phyloP scores from a whole-genome alignment of 2,113 vertebrate species.

The Colossoma macropomum region DNA sequence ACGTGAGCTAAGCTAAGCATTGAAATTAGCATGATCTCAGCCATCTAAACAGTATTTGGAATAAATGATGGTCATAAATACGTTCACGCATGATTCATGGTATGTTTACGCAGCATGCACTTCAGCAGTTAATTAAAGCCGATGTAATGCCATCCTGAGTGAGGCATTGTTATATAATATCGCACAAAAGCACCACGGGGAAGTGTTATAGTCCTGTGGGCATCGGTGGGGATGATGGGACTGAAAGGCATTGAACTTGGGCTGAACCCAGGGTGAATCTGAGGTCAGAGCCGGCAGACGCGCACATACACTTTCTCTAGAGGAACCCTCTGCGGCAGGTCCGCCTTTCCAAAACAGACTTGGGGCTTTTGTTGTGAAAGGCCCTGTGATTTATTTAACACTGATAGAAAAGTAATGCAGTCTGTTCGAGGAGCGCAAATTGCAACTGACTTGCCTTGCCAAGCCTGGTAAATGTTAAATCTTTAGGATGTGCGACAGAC shows the following conservation, averaged over 20 bases:
- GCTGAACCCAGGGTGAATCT: slow-evolving; percentile 74
- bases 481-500: slow-evolving; percentile 8
- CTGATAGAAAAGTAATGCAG: slow-evolving; percentile 45
- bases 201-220: slow-evolving; percentile 28
- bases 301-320: slow-evolving; percentile 5
- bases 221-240: slow-evolving; percentile 38
- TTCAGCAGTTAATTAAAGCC: slow-evolving; percentile 39
- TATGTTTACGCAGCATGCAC: background rate
- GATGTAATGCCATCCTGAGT: slow-evolving; percentile 24
- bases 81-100: background rate
- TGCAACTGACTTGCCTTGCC: slow-evolving; percentile 19
- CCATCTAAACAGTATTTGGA: background rate
- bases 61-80: slow-evolving; percentile 18
- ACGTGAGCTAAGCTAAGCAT: background rate
- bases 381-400: slow-evolving; percentile 43
- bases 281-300: slow-evolving; percentile 67
- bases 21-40: background rate
- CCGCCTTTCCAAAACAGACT: slow-evolving; percentile 6
- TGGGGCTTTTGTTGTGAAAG: slow-evolving; percentile 26
- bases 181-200: slow-evolving; percentile 6
- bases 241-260: slow-evolving; percentile 74
- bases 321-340: slow-evolving; percentile 8
- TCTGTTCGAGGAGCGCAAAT: slow-evolving; percentile 22
- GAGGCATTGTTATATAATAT: slow-evolving; percentile 47
- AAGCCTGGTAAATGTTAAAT: slow-evolving; percentile 31